These are phyloP conservation scores for Thera obeliscata DNA, from an alignment of 2,888 invertebrate species.

Conservation along the genomic window DNA sequence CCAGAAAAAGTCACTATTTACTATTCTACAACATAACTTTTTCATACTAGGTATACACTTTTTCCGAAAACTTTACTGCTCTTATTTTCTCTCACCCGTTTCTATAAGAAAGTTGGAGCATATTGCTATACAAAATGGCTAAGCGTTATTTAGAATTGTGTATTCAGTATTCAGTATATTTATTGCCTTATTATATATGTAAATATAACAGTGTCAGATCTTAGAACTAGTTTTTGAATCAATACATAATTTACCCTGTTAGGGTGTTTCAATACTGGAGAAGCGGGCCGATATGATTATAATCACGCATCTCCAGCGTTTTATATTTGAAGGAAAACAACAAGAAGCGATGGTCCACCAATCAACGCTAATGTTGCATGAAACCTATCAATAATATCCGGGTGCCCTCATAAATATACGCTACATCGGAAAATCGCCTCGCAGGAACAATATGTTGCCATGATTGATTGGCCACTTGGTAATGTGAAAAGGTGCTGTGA, in stretches of 20 bases:
- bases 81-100: not conserved
- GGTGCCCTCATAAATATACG: constrained; percentile 63
- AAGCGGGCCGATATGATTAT: no score
- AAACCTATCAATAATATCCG: constrained; percentile 64
- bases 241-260: no score
- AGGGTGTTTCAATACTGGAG: no score
- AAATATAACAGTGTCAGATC: no score
- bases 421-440: constrained; percentile 59
- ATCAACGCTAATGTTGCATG: constrained; percentile 68
- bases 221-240: no score
- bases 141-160: constrained; percentile 8
- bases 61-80: not conserved
- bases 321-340: constrained; percentile 37
- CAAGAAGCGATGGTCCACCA: constrained; percentile 45
- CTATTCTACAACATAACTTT: not conserved
- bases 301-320: constrained; percentile 21
- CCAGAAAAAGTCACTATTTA: no score
- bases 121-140: constrained; percentile 7
- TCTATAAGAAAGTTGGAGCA: not conserved
- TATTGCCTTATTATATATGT: no score
- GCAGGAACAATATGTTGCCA: constrained; percentile 66
- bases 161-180: not conserved
- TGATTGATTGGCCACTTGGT: constrained; percentile 62
- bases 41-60: not conserved
- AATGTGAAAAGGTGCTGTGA: constrained; percentile 47